Percentiles rank a stretch among this genome's conserved stretches.
Conservation (phyloP, 2,797 vertebrate species). For the Pangasius mekongensis region DNA sequence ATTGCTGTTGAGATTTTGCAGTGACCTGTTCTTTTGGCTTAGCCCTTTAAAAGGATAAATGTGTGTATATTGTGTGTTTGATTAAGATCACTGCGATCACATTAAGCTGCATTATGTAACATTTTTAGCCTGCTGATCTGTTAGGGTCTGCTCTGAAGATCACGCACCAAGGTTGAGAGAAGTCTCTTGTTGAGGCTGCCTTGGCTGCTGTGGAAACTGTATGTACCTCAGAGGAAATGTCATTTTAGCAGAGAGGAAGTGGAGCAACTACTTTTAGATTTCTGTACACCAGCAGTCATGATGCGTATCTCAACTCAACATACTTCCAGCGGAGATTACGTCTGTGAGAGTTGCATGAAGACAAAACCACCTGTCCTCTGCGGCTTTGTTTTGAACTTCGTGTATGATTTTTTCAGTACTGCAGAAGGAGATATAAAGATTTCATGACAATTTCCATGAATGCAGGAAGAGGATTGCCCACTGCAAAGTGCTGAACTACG, state of each 20-base stretch:
- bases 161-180: neutral
- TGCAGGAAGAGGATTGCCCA: neutral
- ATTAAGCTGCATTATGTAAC: neutral
- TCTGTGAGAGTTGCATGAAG: neutral
- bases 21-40: neutral
- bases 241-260: conserved; percentile 10
- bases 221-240: conserved; percentile 7
- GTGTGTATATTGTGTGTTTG: neutral
- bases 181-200: conserved; percentile 5
- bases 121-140: neutral
- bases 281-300: neutral
- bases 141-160: neutral
- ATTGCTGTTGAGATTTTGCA: neutral
- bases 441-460: neutral
- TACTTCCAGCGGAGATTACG: neutral
- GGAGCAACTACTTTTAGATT: conserved; percentile 11
- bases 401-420: neutral
- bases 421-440: neutral
- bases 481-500: neutral
- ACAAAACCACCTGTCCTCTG: neutral
- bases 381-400: neutral
- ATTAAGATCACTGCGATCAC: neutral
- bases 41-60: neutral
- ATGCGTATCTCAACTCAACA: too few species aligned
- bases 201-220: conserved; percentile 45